Evolutionary conservation across 2,888 invertebrate genomes (phyloP).

Genomic region (Sinohyriopsis cumingii): DNA sequence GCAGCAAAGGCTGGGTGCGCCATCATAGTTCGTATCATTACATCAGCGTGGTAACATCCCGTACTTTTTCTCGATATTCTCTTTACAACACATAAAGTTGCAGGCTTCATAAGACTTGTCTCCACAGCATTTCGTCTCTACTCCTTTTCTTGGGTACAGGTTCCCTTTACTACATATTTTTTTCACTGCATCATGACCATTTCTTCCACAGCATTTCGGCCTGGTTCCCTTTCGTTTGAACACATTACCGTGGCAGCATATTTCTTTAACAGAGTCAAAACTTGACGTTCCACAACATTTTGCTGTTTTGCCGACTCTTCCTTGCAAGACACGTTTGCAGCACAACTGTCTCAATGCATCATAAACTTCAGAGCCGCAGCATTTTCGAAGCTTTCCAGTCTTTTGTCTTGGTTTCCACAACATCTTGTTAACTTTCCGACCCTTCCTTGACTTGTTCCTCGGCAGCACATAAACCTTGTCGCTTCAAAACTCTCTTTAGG

Average conservation of each 20-base stretch:
- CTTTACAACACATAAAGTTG: slow-evolving; percentile 28
- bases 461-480: slow-evolving; percentile 20
- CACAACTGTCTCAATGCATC: slow-evolving; percentile 22
- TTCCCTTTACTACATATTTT: slow-evolving; percentile 22
- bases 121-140: slow-evolving; percentile 27
- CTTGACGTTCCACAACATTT: slow-evolving; percentile 28
- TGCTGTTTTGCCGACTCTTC: slow-evolving; percentile 6
- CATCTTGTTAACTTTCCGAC: slow-evolving; percentile 23
- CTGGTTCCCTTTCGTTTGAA: slow-evolving; percentile 22
- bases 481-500: slow-evolving; percentile 19
- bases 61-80: slow-evolving; percentile 14
- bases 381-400: slow-evolving; percentile 20
- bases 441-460: slow-evolving; percentile 15
- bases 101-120: slow-evolving; percentile 18
- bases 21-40: slow-evolving; percentile 17
- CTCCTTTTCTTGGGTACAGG: slow-evolving; percentile 15
- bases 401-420: slow-evolving; percentile 22
- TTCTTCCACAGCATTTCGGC: slow-evolving; percentile 20
- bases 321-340: slow-evolving; percentile 18
- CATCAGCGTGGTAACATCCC: slow-evolving; percentile 27
- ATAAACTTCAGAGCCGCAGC: slow-evolving; percentile 20
- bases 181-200: slow-evolving; percentile 25
- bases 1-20: slow-evolving; percentile 20
- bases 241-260: slow-evolving; percentile 28
- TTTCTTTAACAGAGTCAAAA: slow-evolving; percentile 23